A percentile compares a stretch with the other conserved stretches of the same genome.
Evolutionary conservation across 2,113 vertebrate species (phyloP).

Genomic region (Paracanthobrama guichenoti): DNA sequence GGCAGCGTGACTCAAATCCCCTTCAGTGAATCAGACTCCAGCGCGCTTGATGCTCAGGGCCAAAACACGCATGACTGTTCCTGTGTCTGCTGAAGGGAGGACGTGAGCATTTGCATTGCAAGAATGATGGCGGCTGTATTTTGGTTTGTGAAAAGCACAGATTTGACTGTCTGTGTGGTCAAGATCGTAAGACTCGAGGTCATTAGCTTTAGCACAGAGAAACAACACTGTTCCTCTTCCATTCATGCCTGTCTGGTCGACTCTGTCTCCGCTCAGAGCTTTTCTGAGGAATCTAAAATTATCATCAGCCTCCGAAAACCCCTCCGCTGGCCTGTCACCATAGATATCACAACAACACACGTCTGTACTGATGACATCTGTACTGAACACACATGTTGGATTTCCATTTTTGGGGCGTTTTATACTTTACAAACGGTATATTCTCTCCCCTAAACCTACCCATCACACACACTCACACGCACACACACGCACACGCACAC

Average conservation of each 20-base stretch:
- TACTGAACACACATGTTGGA: no score
- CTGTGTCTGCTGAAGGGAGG: no score
- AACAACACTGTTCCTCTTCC: not conserved
- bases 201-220: not conserved
- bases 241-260: not conserved
- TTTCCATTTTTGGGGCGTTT: no score
- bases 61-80: not conserved
- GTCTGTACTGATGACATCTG: not conserved
- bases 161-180: not conserved
- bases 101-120: not conserved
- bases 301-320: constrained; percentile 30
- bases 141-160: not conserved
- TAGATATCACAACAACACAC: constrained; percentile 34
- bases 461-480: not conserved
- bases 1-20: not conserved
- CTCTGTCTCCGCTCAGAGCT: constrained; percentile 19
- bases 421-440: no score
- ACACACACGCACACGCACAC: not conserved
- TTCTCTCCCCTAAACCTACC: no score
- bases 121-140: not conserved
- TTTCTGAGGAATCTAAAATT: constrained; percentile 38
- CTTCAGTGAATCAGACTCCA: not conserved
- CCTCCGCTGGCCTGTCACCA: constrained; percentile 44
- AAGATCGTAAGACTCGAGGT: not conserved
- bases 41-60: not conserved